Evolutionary conservation across 2,888 invertebrate species (phyloP).

Genomic region (Eucera pruinosa): DNA sequence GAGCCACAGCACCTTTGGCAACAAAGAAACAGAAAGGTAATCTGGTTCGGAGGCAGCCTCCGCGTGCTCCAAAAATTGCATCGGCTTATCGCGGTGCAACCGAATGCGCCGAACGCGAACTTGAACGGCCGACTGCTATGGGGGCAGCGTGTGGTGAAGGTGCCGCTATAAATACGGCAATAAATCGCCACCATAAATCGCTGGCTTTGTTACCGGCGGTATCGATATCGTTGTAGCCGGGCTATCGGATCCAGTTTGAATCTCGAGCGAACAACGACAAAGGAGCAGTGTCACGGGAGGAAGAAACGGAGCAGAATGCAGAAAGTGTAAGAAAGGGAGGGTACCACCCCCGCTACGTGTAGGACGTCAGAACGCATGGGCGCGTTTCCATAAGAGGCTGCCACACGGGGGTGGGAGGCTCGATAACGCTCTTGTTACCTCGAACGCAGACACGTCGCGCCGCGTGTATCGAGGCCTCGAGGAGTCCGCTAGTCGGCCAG

Average conservation of each 20-base stretch:
- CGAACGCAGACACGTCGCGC: conserved; percentile 69
- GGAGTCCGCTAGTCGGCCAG: conserved; percentile 54
- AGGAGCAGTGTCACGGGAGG: conserved; percentile 13
- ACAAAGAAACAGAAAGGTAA: not conserved
- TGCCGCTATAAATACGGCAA: conserved; percentile 68
- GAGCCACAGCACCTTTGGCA: not conserved
- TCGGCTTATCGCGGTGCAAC: conserved; percentile 58
- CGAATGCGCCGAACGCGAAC: conserved; percentile 49
- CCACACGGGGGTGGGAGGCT: conserved; percentile 65
- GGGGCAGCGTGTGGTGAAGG: conserved; percentile 29
- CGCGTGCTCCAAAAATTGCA: conserved; percentile 51
- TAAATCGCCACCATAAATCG: conserved; percentile 72
- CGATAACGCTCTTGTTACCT: conserved; percentile 76
- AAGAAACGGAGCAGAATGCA: not conserved
- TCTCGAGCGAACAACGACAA: conserved; percentile 46
- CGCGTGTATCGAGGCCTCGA: conserved; percentile 60
- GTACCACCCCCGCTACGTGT: conserved; percentile 68
- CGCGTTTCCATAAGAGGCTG: conserved; percentile 73
- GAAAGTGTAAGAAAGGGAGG: conserved; percentile 4
- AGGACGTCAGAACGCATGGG: conserved; percentile 70
- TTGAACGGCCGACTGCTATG: conserved; percentile 33
- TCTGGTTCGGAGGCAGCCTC: not conserved
- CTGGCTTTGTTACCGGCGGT: conserved; percentile 70
- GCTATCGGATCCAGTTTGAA: conserved; percentile 66
- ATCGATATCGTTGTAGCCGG: conserved; percentile 70